A percentile compares a stretch with the other conserved stretches of the same genome.
Evolutionary conservation across 2,113 vertebrate species (phyloP).

Genomic region (cattle (Bos taurus)): ARS-UCD2.0 NC_037352.1:23891501-23892000

Average conservation of each 20-base stretch:
- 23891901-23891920: too few relatives aligned
- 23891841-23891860: too few relatives aligned
- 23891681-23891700: not conserved
- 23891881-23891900: too few relatives aligned
- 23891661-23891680: not conserved
- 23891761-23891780: not conserved
- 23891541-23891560: not conserved
- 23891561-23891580: not conserved
- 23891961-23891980: too few relatives aligned
- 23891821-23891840: too few relatives aligned
- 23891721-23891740: not conserved
- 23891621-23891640: not conserved
- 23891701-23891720: not conserved
- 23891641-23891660: not conserved
- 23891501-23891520: accelerated
- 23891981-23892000: too few relatives aligned
- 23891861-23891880: too few relatives aligned
- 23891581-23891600: accelerated
- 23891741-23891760: not conserved
- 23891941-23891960: too few relatives aligned
- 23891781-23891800: not conserved
- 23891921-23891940: too few relatives aligned
- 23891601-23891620: not conserved
- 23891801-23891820: too few relatives aligned
- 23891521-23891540: not conserved